Base-by-base conservation (phyloP, 2,888 invertebrate species). In the Drosophila rellima region DNA sequence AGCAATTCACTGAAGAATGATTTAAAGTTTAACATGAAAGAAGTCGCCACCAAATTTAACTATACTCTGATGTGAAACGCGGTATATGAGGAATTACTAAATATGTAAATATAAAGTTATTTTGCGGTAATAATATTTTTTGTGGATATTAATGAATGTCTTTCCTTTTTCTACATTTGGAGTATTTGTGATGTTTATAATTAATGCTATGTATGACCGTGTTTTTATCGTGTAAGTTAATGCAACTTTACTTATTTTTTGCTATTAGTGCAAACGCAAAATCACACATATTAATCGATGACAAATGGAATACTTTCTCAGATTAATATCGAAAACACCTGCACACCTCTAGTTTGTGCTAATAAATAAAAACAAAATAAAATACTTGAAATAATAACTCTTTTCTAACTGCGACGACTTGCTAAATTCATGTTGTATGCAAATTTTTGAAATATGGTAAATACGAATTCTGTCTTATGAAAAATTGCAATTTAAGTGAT, bases 341-440 rank as follows among this genome's bases (percentile, higher is more conserved):
- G 35, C 11, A 13, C 56, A 56, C 20, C 31, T 23, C 44, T 56
- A 56, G 44, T 20, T 17, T 3, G n/a, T 20, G 2, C 20, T 6
- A 15, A 26, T 33, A 23, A 35, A 55, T 55, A 35, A 56, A 45
- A 45, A 23, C 33, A 56, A 45, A 4, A 56, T 33, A 39, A 39
- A 17, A 18, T 39, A 37, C 23, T 55, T 55, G 33, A 35, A 45
- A 35, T 31, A 45, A 35, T 31, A 17, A 1, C 26, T 23, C 7
- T 23, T 18, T 42, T 23, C 2, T 17, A 11, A 44, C 15, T 26
- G 26, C 17, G 44, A 11, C 35, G 42, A 45, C 13, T 35, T 20
- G 7, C 31, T 5, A 40, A 40, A 55, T 20, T 33, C 11, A 42
- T 20, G 10, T 20, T n/a, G 7, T 31, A 11, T 23, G 6, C 15